A percentile compares a stretch with the other conserved stretches of the same genome.
phyloP scores from a whole-genome alignment of 2,888 invertebrate genomes.

The Andrena dorsata region DNA sequence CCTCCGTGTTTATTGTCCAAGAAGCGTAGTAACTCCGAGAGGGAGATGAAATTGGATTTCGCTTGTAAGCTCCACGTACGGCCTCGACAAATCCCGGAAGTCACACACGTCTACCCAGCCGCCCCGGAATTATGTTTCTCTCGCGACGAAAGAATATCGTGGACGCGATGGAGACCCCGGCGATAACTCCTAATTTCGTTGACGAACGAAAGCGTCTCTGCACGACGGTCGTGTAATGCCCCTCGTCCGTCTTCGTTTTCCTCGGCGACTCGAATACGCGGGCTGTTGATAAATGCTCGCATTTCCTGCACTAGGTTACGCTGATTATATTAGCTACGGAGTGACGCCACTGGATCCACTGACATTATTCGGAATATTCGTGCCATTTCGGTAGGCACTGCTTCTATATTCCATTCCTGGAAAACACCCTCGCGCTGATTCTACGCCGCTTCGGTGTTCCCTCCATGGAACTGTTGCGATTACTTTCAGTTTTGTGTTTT shows the following conservation, averaged over 20 bases:
- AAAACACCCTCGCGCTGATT: too few species aligned
- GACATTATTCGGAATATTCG: too few species aligned
- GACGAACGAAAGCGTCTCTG: slow-evolving; percentile 4
- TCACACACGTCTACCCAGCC: slow-evolving; percentile 10
- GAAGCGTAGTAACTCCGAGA: slow-evolving; percentile 33
- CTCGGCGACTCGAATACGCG: not conserved
- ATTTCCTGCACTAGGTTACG: not conserved
- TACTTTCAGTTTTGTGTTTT: too few species aligned
- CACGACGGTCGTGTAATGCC: slow-evolving; percentile 1
- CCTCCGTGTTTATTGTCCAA: slow-evolving; percentile 47
- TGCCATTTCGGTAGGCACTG: too few species aligned
- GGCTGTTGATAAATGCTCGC: not conserved
- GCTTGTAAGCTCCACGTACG: slow-evolving; percentile 55
- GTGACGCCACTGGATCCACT: too few species aligned
- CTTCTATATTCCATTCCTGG: too few species aligned
- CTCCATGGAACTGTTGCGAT: too few species aligned
- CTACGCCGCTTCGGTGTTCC: too few species aligned
- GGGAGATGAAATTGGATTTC: slow-evolving; percentile 65
- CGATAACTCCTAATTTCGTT: slow-evolving; percentile 54
- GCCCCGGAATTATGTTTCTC: slow-evolving; percentile 40
- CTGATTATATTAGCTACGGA: too few species aligned
- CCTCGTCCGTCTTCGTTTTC: slow-evolving; percentile 18
- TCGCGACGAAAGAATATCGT: slow-evolving; percentile 35
- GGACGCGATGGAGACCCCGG: slow-evolving; percentile 14
- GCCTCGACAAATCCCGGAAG: slow-evolving; percentile 51